Base-by-base conservation (phyloP, 1,140 invertebrate species). In the Ooceraea biroi region DNA sequence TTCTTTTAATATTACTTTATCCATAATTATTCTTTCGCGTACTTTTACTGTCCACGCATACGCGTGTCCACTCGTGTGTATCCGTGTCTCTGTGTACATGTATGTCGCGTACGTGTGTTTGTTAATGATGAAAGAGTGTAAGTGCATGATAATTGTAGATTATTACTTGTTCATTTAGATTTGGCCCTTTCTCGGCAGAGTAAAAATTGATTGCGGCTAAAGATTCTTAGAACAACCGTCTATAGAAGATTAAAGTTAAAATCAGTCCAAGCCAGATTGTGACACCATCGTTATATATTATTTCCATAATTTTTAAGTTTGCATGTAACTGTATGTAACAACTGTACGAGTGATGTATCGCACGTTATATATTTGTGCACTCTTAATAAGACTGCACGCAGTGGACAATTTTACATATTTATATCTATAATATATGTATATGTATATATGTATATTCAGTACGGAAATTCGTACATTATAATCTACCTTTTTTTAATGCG, bases 241-340 rank as follows among this genome's bases (percentile, higher is more conserved):
- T 50, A 78, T 85, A 86, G 61, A 85, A 90, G 78, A 80, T 89
- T 88, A 87, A 88, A 90, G 86, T 91, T 90, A 92, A 65, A 88
- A 86, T 92, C 92, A 92, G 91, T 92, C 90, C 66, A 90, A 87
- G 88, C 91, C 91, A 90, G 91, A 92, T 87, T 90, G 85, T 46
- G 86, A 90, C 88, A 90, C 87, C 69, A 66, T 77, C 82, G 55
- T 66, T 55, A n/a, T 84, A 73, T 46, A 63, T 63, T 46, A 17
- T 52, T 65, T 19, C 17, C 27, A 55, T 57, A 8, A 36, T 84
- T 85, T 88, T 77, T 57, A 86, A 87, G 84, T 86, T 82, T 90
- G 89, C 86, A 87, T 86, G 85, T 83, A 86, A 85, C 36, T 36
- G 36, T 36, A 36, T 36, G 36, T 36, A 36, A 36, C 36, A 3